A percentile compares a stretch with the other conserved stretches of the same genome.
phyloP scores from a whole-genome alignment of 2,113 vertebrate genomes.

The Vulpes vulpes region DNA sequence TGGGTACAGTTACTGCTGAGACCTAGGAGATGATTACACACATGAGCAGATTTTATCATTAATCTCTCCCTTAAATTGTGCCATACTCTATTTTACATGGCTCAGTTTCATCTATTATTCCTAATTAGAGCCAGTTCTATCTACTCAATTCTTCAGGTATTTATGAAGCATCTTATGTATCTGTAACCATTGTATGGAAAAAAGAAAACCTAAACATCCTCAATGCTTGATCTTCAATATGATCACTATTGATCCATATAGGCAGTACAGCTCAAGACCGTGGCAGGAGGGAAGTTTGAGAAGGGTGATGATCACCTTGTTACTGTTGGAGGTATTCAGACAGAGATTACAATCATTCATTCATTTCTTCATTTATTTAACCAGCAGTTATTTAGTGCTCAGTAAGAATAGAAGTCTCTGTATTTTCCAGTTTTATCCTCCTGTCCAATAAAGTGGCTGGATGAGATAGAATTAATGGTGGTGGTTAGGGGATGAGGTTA shows the following conservation, averaged over 20 bases:
- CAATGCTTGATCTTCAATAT: neutral
- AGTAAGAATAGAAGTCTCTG: neutral
- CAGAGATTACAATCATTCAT: neutral
- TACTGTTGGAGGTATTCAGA: neutral
- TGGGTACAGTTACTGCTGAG: neutral
- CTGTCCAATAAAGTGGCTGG: neutral
- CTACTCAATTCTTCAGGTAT: neutral
- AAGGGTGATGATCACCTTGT: neutral
- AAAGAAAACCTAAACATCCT: neutral
- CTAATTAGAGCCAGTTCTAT: neutral
- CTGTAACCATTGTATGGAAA: neutral
- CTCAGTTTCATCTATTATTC: neutral
- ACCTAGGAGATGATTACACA: neutral
- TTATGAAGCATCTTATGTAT: neutral
- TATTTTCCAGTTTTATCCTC: neutral
- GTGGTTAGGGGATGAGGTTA: accelerated
- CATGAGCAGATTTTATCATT: neutral
- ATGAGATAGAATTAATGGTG: neutral
- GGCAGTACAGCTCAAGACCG: no score
- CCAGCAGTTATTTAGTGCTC: neutral
- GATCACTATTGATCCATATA: neutral
- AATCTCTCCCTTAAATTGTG: neutral
- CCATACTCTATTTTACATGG: neutral
- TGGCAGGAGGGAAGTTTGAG: accelerated
- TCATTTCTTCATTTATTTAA: neutral